Base-by-base conservation (phyloP, 2,797 vertebrate genomes). In the Xiphorhynchus erythropygius region DNA sequence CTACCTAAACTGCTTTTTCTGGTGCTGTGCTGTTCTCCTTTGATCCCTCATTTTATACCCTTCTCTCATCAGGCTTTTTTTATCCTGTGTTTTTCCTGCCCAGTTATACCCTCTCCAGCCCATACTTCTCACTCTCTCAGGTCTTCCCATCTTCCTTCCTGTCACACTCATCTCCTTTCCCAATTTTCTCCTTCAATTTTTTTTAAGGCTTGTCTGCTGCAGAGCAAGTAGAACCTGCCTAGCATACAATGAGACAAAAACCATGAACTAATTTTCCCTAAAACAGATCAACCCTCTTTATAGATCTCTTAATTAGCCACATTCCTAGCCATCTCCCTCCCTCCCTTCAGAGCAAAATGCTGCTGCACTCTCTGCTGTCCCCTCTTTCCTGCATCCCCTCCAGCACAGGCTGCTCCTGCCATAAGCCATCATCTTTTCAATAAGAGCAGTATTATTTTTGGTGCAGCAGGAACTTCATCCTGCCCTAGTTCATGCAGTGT, bases 401-500 rank as follows among this genome's bases (percentile, higher is more conserved):
- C 37, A 69, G 77, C 52, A 62, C 39, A 75, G 77, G 67, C 83
- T 73, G 89, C 84, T 93, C 67, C 81, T 80, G 73, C 83, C 84
- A 11, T 8, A 70, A 62, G n/a, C 70, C 13, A 4, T 33, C 10
- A 0, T 41, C 78, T n/a, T 75, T 84, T 89, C 76, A 88, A 67
- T 42, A 82, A 74, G 44, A 79, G 33, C 77, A 52, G 67, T 30
- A 77, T 84, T 95, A 94, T 87, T 93, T 94, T 74, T 77, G 90
- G 91, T 82, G 70, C 2, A 1, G 63, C 76, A 94, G 85, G 62
- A 79, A 84, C 70, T 91, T 77, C 89, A 74, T 82, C 74, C 90
- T 93, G 95, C 63, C 87, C 96, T 74, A 90, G 73, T 95, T 97
- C 91, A 84, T 32, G 70, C 75, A 25, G 32, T 8, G 85, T 49